Evolutionary conservation across 2,888 invertebrate genomes (phyloP), one percentile per base, ranked within the genome.

Genomic region (Apamea anceps): DNA sequence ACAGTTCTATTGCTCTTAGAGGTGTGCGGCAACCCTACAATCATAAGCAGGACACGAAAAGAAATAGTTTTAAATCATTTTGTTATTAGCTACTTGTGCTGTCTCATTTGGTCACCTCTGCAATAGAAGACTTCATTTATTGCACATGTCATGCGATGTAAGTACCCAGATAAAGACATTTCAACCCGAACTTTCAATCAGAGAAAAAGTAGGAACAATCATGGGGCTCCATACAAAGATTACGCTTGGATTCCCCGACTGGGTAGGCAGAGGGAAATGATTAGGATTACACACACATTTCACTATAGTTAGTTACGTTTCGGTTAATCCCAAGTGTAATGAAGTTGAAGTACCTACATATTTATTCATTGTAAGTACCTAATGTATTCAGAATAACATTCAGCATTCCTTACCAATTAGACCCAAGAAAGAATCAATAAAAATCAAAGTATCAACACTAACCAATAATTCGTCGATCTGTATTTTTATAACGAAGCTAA

Each of bases 401-500:
- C 28, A 72, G 7, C 72, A 81, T 76, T 77, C 10, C 62, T 62
- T 63, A 75, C 15, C 4, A 71, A 79, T 79, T 15, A 54, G 25
- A 48, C 37, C 21, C 25, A 70, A 65, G 45, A 76, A 62, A 80
- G 60, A 48, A 84, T 83, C 57, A 75, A 77, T 80, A 68, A 74
- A 76, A 66, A 87, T 84, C 51, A 80, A 86, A 28, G 0, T 42
- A 28, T 86, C 85, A 80, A 78, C 86, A 74, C 78, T 7, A 63
- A 1, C n/a, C 42, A 74, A 85, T 78, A 87, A 81, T 82, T 87
- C 37, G 21, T 74, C 72, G 63, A 75, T 71, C 65, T 7, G 28
- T 83, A 37, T 89, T 87, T 66, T 77, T 84, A 68, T 78, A 88
- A 89, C 85, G 60, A 82, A 85, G 74, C 79, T 79, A 86, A 80